Base-by-base conservation (phyloP, 1,140 invertebrate genomes). In the Drosophila quadrilineata region DNA sequence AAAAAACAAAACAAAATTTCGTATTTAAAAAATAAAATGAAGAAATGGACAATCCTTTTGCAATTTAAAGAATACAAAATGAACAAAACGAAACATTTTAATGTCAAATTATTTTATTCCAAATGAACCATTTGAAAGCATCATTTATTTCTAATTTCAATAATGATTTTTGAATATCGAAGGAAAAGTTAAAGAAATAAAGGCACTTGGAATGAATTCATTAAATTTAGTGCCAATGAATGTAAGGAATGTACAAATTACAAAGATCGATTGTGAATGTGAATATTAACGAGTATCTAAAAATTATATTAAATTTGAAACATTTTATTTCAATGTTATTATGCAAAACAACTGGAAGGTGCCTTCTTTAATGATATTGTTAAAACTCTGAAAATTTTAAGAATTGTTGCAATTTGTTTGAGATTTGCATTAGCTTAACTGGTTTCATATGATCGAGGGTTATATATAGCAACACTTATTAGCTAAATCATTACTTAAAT, bases 11-110 rank as follows among this genome's bases (percentile, higher is more conserved):
- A 62, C 38, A 19, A 53, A 46, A 74, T 36, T 17, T 16, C 19
- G 36, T 38, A n/a, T n/a, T n/a, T n/a, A n/a, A 46, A 57, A 50
- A 49, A 36, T 49, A 71, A 75, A 46, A 64, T 36, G 71, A 76
- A 77, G 71, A 72, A 75, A 73, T 73, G 70, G 75, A 79, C 75
- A 79, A 79, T 79, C 75, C 74, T 79, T 79, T 79, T 79, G 75
- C 75, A 79, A 77, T 72, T 77, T 69, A 73, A 43, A 49, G 9
- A 56, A 59, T 43, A 71, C 36, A 33, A 53, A 24, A 12, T 35
- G 29, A 46, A 22, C 14, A 22, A 35, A 40, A 48, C 36, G 3
- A 33, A 35, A 69, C 16, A 40, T 14, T 3, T 9, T 36, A 24
- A 45, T 22, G 35, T n/a, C n/a, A 41, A 35, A 53, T 36, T 19